A percentile compares a stretch with the other conserved stretches of the same genome.
Evolutionary conservation across 1,140 invertebrate genomes (phyloP).

Genomic region (Agrypnia vestita): DNA sequence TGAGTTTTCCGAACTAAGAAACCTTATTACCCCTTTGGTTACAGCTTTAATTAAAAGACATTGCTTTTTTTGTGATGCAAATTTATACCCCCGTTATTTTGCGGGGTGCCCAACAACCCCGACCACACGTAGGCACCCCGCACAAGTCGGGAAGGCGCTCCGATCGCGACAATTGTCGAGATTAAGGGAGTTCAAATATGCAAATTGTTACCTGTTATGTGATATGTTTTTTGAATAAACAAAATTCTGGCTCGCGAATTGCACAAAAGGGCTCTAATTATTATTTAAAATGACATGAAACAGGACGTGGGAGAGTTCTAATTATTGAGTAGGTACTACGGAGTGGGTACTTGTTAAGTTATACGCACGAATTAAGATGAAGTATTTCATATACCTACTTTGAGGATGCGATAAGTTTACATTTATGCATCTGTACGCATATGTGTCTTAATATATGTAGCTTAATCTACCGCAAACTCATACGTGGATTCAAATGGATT

Average conservation of each 20-base stretch:
- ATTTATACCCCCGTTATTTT: constrained; percentile 62
- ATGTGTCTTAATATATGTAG: too few species aligned
- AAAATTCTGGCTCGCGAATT: constrained; percentile 10
- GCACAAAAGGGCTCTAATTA: constrained; percentile 7
- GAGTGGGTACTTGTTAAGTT: too few species aligned
- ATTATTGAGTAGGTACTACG: neutral
- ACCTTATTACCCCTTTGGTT: constrained; percentile 69
- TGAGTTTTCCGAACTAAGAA: constrained; percentile 69
- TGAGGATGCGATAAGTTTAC: too few species aligned
- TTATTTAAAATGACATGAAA: neutral
- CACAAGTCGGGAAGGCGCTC: constrained; percentile 11
- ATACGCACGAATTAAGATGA: too few species aligned
- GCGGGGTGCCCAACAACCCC: neutral
- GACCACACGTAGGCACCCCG: too few species aligned
- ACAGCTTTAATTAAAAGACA: constrained; percentile 72
- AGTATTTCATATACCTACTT: too few species aligned
- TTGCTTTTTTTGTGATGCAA: constrained; percentile 75
- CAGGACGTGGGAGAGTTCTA: neutral
- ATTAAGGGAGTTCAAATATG: constrained; percentile 29
- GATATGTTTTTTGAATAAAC: constrained; percentile 36
- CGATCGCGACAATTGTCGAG: constrained; percentile 25
- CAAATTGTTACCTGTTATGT: constrained; percentile 37
- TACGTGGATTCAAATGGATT: too few species aligned
- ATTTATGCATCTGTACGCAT: too few species aligned
- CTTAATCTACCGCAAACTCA: too few species aligned